These are phyloP conservation scores for Sesia bembeciformis DNA, from an alignment of 2,888 invertebrate species.

Conservation along the genomic window DNA sequence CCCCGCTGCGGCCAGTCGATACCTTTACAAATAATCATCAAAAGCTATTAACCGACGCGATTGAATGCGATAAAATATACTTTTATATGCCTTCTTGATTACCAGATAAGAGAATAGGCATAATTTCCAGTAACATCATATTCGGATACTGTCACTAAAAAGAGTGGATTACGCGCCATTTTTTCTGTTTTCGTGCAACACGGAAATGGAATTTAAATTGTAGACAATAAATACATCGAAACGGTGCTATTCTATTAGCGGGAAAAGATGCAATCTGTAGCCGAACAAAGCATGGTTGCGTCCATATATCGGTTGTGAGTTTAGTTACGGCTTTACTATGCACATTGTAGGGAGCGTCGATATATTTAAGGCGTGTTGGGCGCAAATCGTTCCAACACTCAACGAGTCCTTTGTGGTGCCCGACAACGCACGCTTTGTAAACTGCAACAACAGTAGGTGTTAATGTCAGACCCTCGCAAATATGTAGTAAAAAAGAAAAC, in stretches of 20 bases:
- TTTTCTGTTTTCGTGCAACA: not conserved
- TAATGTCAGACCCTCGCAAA: conserved; percentile 42
- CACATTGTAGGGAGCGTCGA: conserved; percentile 31
- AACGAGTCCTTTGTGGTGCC: conserved; percentile 30
- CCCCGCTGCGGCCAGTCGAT: conserved; percentile 14
- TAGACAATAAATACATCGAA: not conserved
- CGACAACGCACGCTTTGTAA: conserved; percentile 36
- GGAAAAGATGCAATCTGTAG: conserved; percentile 45
- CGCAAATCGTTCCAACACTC: conserved; percentile 39
- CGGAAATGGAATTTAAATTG: not conserved
- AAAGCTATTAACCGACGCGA: not conserved
- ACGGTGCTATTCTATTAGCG: conserved; percentile 35
- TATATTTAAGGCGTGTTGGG: conserved; percentile 47
- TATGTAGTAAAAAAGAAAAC: conserved; percentile 48
- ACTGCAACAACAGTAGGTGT: conserved; percentile 29
- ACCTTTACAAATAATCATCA: conserved; percentile 7
- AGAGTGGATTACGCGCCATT: not conserved
- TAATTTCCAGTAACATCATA: not conserved
- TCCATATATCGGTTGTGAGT: conserved; percentile 37
- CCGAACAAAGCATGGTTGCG: conserved; percentile 36
- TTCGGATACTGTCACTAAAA: not conserved
- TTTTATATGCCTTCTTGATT: not conserved
- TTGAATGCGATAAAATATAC: not conserved
- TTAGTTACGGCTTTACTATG: conserved; percentile 35
- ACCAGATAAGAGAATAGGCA: not conserved